Percentiles rank a stretch among this genome's conserved stretches.
phyloP scores from a whole-genome alignment of 2,113 vertebrate genomes.

The human (Homo sapiens) region DNA sequence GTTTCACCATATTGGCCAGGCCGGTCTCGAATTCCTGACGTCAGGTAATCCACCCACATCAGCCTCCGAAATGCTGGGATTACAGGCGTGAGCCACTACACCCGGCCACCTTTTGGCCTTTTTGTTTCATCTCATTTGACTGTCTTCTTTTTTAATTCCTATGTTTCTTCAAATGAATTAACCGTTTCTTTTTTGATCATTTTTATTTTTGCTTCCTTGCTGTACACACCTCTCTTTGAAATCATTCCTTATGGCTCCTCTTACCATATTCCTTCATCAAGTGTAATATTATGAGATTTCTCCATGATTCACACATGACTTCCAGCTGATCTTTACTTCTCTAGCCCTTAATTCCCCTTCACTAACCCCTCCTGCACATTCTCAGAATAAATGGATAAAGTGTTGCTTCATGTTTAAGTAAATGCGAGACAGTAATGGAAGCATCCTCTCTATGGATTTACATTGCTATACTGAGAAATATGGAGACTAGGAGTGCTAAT shows the following conservation, averaged over 20 bases:
- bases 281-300: not conserved
- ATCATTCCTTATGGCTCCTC: constrained; percentile 2
- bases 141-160: constrained; percentile 18
- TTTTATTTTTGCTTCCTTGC: constrained; percentile 17
- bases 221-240: not conserved
- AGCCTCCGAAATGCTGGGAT: too few species aligned
- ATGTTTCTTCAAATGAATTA: not conserved
- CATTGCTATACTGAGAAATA: constrained; percentile 89
- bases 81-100: too few species aligned
- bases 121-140: not conserved
- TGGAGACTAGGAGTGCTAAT: constrained; percentile 96
- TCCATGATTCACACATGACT: not conserved
- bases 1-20: too few species aligned
- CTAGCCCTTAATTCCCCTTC: not conserved
- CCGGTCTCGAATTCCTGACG: too few species aligned
- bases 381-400: constrained; percentile 44
- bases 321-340: not conserved
- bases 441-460: constrained; percentile 65
- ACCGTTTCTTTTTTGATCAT: not conserved
- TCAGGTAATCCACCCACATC: too few species aligned
- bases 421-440: not conserved
- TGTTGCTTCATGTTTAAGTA: not conserved
- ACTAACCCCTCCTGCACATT: not conserved
- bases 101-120: not conserved
- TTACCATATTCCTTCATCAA: not conserved